These are phyloP conservation scores for Euclidia mi DNA, from an alignment of 2,888 invertebrate genomes.

Conservation along the genomic window DNA sequence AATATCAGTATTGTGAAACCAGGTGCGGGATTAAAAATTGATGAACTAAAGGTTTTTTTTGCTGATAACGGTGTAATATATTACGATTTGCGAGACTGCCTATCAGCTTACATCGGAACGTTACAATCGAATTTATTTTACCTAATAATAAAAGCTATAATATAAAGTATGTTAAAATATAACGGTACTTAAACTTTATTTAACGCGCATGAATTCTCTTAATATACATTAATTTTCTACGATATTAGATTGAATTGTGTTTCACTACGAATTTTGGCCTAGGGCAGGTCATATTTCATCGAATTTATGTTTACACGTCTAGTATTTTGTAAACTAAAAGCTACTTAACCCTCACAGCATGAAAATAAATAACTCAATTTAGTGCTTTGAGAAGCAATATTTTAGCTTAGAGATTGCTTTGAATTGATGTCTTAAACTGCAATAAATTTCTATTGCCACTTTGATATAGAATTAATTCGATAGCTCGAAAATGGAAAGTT, in stretches of 20 bases:
- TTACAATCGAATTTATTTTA: neutral
- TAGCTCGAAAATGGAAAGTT: too few species aligned
- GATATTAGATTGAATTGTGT: too few species aligned
- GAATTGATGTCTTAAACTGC: too few species aligned
- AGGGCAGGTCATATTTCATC: too few species aligned
- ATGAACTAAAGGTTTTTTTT: neutral
- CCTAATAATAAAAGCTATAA: neutral
- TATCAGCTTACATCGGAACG: neutral
- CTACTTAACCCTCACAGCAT: neutral
- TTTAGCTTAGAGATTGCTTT: too few species aligned
- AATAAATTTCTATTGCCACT: too few species aligned
- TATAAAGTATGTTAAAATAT: neutral
- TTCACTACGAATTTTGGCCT: too few species aligned
- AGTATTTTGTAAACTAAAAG: neutral
- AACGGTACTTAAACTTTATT: neutral
- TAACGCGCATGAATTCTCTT: neutral
- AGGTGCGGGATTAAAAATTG: slow-evolving; percentile 1
- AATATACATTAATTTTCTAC: too few species aligned
- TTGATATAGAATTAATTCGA: too few species aligned
- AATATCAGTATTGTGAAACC: neutral
- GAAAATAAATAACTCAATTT: too few species aligned
- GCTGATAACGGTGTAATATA: neutral
- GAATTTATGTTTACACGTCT: neutral
- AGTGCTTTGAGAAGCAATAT: too few species aligned
- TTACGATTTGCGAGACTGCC: neutral